Evolutionary conservation across 2,888 invertebrate genomes (phyloP), one percentile per base, ranked within the genome.

Genomic region (Pogonocherus hispidulus): DNA sequence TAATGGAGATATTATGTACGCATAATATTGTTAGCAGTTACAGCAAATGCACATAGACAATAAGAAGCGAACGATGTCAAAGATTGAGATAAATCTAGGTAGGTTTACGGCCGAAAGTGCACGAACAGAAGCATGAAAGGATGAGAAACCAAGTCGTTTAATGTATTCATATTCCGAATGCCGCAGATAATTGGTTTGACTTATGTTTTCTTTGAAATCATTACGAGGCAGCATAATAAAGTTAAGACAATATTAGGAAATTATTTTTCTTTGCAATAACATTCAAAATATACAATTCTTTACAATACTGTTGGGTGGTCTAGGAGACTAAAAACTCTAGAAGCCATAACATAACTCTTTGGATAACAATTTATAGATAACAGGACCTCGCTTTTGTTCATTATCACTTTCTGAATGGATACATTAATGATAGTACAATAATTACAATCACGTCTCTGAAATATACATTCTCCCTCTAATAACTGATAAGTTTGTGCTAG

Each of bases 1-100:
- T 59, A 47, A 59, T 59, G 59, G 59, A 59, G 59, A 47, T 46
- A 59, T 59, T 47, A 46, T 49, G 59, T 49, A 35, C 47, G 49
- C 49, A 59, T 27, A 59, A 47, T 59, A 59, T 59, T 47, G 47
- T 59, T 59, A 57, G 46, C 16, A 46, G 57, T 47, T 59, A 46
- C 47, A 49, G 59, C 32, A 46, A 46, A 49, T 47, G 47, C 47
- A 27, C 32, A 55, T 27, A 55, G 35, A 55, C 37, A 55, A 55
- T 55, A 35, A 41, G 22, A 20, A 55, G 35, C 35, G 35, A 55
- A 55, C 37, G 55, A 11, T 37, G 55, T 35, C 37, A 41, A 55
- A 55, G 55, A 55, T 55, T 35, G 55, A 55, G 55, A 55, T 55
- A 55, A 55, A 55, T 55, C 22, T 37, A 55, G 20, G 22, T 37